Base-by-base conservation (phyloP, 2,113 vertebrate species). In the Cynocephalus volans region DNA sequence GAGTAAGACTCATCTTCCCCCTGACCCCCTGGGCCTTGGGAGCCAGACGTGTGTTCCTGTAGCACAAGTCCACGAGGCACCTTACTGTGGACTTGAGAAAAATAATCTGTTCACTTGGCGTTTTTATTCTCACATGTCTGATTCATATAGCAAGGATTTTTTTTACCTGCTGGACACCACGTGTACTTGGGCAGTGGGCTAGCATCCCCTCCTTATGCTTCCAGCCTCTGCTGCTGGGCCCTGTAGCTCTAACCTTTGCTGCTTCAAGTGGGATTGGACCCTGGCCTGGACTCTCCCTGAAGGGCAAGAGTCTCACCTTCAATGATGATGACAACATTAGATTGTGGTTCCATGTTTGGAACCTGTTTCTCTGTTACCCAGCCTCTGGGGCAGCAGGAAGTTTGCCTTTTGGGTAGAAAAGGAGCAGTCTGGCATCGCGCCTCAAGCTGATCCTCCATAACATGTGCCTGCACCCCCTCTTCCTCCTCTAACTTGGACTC, bases 1-100 rank as follows among this genome's bases (percentile, higher is more conserved):
- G 99, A 99, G 99, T 99, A 98, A 98, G 99, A 95, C 33, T 79
- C 54, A 41, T 67, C 65, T 48, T 54, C 70, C 64, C 50, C 50
- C 41, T 41, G 41, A 41, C 45, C 24, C 18, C 45, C 13, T 6
- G 41, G 41, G 93, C 18, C 56, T 33, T 97, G 98, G 97, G 52
- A 79, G 19, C 65, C 75, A 77, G 50, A 41, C 31, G 64, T 64
- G 17, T 64, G 23, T 9, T 48, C 67, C 62, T 76, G 10, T 3
- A 70, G 28, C n/a, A 31, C 4, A 4, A 72, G 48, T 60, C 62
- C 24, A 52, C 36, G 89, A 36, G 48, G 18, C 70, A 54, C 31
- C 54, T 84, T 36, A 18, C 95, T 67, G 26, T 69, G 21, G 56
- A 50, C 48, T 79, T 62, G 58, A 81, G 72, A 56, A 77, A 28